These are phyloP conservation scores for Champsocephalus esox DNA, from an alignment of 2,797 vertebrate species.

Conservation along the genomic window DNA sequence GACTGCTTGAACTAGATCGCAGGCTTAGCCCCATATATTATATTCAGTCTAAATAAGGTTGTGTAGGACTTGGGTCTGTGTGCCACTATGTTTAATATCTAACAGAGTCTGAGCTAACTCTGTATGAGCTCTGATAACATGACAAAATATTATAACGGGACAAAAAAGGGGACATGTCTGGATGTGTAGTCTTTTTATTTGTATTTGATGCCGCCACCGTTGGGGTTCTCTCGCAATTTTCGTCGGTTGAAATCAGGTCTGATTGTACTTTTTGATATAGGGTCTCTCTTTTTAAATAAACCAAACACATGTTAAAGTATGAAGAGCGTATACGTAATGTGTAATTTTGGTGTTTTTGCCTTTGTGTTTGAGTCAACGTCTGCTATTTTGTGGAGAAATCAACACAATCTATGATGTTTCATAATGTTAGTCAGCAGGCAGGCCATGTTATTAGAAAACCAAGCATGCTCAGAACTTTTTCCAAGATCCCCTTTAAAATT, in stretches of 20 bases:
- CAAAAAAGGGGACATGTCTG: background rate
- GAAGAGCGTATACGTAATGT: background rate
- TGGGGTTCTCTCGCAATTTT: background rate
- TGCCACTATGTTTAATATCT: background rate
- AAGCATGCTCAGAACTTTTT: background rate
- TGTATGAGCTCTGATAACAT: conserved; percentile 10
- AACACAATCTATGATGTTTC: background rate
- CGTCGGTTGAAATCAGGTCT: background rate
- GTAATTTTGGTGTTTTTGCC: background rate
- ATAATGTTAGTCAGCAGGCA: conserved; percentile 1
- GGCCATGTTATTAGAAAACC: conserved; percentile 18
- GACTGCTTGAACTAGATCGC: too few species aligned
- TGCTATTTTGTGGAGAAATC: conserved; percentile 9
- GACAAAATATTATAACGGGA: background rate
- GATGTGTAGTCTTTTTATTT: background rate
- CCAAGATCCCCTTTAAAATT: conserved; percentile 11
- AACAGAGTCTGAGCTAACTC: background rate
- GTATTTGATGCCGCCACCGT: background rate
- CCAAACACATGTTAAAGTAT: background rate
- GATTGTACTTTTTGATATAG: background rate
- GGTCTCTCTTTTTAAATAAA: background rate
- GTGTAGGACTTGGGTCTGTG: background rate
- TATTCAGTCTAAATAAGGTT: background rate
- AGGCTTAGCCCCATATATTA: background rate
- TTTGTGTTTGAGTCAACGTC: background rate